Percentiles rank a stretch among this genome's conserved stretches.
Evolutionary conservation across 2,888 invertebrate species (phyloP).

Genomic region (Chesias legatella): DNA sequence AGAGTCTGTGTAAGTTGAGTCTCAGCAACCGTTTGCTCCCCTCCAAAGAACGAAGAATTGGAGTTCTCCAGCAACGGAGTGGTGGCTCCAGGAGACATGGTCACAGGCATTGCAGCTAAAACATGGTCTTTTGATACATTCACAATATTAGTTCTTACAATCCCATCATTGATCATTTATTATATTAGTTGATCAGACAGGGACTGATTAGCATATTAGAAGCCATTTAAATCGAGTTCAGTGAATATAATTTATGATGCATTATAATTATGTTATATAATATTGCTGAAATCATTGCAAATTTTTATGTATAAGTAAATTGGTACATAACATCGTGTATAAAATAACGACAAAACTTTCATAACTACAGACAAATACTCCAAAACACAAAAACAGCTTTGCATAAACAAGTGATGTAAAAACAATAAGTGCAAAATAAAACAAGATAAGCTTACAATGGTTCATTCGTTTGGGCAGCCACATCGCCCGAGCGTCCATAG

Average conservation of each 20-base stretch:
- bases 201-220: no score
- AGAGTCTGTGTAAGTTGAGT: conserved; percentile 66
- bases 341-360: background rate
- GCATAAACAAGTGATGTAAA: conserved; percentile 15
- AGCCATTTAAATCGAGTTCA: no score
- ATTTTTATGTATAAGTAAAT: no score
- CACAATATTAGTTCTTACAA: no score
- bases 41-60: conserved; percentile 63
- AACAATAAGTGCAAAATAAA: conserved; percentile 41
- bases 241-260: no score
- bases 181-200: no score
- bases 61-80: conserved; percentile 69
- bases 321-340: no score
- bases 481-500: conserved; percentile 80
- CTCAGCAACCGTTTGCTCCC: conserved; percentile 63
- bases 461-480: conserved; percentile 84
- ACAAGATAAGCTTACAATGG: conserved; percentile 81
- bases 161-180: no score
- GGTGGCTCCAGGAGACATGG: conserved; percentile 68
- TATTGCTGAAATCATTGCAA: no score
- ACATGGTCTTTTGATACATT: conserved; percentile 12
- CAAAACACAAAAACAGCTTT: conserved; percentile 5
- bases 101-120: conserved; percentile 72
- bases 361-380: conserved; percentile 6
- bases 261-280: no score